phyloP scores from a whole-genome alignment of 1,140 invertebrate genomes.

The Meloidogyne hapla region DNA sequence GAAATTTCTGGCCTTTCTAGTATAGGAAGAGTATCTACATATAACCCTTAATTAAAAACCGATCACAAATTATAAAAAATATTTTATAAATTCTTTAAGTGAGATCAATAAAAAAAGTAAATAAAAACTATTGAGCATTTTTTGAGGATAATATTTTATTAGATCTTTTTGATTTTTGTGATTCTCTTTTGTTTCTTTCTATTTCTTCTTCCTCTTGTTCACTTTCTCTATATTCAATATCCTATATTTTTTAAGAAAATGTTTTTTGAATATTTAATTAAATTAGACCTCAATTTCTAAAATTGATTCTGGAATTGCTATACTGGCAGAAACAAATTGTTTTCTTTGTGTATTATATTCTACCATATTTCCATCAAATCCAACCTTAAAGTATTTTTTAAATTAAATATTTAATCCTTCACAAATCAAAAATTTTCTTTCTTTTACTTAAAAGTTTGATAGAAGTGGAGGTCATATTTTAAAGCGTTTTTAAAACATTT shows the following conservation, averaged over 20 bases:
- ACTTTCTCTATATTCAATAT: background rate
- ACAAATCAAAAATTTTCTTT: background rate
- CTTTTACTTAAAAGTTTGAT: too few relatives aligned
- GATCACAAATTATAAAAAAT: too few relatives aligned
- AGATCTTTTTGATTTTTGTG: background rate
- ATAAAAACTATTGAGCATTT: background rate
- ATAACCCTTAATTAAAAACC: too few relatives aligned
- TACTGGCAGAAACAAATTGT: background rate
- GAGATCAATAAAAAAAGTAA: background rate
- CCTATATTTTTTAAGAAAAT: background rate
- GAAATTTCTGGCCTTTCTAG: too few relatives aligned
- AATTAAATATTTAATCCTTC: background rate
- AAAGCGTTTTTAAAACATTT: too few relatives aligned
- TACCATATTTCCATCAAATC: constrained; percentile 1
- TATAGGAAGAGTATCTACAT: too few relatives aligned
- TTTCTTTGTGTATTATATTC: constrained; percentile 7
- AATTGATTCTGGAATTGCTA: background rate
- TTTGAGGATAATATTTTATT: background rate
- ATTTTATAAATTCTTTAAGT: background rate
- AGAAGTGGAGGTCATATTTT: too few relatives aligned
- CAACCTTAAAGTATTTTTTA: constrained; percentile 1
- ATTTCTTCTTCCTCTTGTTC: background rate
- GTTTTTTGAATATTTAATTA: background rate
- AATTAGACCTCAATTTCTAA: background rate
- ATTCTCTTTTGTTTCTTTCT: background rate